These are phyloP conservation scores for Plecotus auritus DNA, from an alignment of 2,113 vertebrate species.

Conservation along the genomic window DNA sequence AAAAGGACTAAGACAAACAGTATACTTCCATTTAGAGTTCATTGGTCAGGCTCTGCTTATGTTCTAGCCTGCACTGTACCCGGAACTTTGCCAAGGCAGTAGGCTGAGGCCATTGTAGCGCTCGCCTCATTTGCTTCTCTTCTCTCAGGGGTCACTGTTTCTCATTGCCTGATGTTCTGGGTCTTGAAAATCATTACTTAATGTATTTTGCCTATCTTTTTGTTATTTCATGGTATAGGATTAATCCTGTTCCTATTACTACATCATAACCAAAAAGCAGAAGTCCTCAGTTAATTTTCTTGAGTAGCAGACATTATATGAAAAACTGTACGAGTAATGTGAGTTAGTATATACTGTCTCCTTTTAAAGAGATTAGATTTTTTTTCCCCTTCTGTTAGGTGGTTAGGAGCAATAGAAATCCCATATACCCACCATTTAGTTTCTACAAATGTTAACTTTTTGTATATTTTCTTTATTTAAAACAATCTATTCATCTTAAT, in stretches of 20 bases:
- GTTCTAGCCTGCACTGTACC: neutral
- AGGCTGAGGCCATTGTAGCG: neutral
- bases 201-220: neutral
- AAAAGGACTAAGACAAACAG: neutral
- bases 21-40: neutral
- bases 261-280: neutral
- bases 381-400: neutral
- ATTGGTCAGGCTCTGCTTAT: neutral
- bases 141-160: neutral
- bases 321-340: neutral
- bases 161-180: neutral
- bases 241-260: neutral
- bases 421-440: neutral
- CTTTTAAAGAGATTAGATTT: neutral
- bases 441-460: neutral
- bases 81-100: neutral
- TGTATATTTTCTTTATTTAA: neutral
- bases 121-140: neutral
- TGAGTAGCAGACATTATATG: neutral
- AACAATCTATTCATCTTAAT: neutral
- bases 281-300: neutral
- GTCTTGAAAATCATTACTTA: neutral
- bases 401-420: neutral
- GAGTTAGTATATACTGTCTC: neutral
- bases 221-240: neutral